These are phyloP conservation scores for Cerastis leucographa DNA, from an alignment of 2,888 invertebrate species.

Conservation along the genomic window DNA sequence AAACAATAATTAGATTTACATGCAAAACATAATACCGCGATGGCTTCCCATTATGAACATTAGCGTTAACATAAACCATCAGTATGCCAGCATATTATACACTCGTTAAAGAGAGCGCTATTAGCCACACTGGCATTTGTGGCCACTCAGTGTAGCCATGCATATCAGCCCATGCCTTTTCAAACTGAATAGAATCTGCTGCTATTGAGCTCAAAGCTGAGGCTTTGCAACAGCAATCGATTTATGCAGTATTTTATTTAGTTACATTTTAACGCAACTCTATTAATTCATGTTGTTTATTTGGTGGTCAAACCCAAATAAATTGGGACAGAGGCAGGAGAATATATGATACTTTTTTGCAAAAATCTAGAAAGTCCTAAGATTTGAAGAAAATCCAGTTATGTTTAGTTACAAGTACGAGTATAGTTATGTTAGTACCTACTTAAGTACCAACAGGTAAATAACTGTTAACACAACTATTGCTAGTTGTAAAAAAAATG, in stretches of 20 bases:
- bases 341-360: no score
- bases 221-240: neutral
- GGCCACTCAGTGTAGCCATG: constrained; percentile 4
- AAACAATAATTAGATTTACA: neutral
- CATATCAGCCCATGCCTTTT: constrained; percentile 4
- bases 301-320: neutral
- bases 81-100: neutral
- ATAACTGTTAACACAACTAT: no score
- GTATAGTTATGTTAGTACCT: neutral
- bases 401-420: neutral
- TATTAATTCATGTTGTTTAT: no score
- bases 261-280: neutral
- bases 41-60: neutral
- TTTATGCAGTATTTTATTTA: neutral
- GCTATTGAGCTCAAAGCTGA: constrained; percentile 5
- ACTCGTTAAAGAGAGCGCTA: constrained; percentile 14
- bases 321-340: no score
- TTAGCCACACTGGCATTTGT: constrained; percentile 25
- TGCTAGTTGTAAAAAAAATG: no score
- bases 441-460: neutral
- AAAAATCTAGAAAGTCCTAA: neutral
- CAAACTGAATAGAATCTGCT: constrained; percentile 7
- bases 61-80: neutral
- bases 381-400: neutral
- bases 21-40: neutral